Evolutionary conservation across 2,797 vertebrate species (phyloP), one percentile per base, ranked within the genome.

Genomic region (Tauraco hartlaubi): DNA sequence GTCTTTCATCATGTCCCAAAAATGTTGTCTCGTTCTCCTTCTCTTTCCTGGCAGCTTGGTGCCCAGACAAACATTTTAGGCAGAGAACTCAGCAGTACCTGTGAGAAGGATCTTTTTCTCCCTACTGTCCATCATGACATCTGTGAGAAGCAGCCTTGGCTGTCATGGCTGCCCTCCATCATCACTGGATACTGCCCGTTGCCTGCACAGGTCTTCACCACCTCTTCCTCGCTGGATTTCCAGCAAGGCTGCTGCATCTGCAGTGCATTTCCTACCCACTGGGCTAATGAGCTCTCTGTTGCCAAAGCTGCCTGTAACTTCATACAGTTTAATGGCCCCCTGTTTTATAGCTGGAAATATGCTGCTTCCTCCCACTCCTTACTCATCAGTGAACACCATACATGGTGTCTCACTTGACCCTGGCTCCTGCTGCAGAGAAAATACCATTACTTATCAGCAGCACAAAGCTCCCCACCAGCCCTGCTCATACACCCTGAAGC

Each of bases 401-500:
- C 51, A 58, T 62, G 0, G 0, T 6, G 1, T 84, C 51, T 89
- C 62, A 29, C 59, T 92, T 87, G 90, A 75, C 3, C 3, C 62
- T 49, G 66, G 21, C 52, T 87, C 73, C 80, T 66, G 39, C 75
- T 90, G 58, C 59, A 88, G 62, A n/a, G 58, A 81, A 94, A 84
- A 75, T 51, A 78, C 22, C 77, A 43, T 52, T 66, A 33, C 56
- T 78, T 73, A 66, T 35, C 88, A 78, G 69, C 82, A 78, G 35
- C 16, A 31, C 3, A 1, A 82, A 86, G 54, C 28, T 41, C 54
- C 79, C 56, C 69, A 39, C 71, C 74, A 93, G 62, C 35, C 51
- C 37, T 37, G 55, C 66, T 94, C 19, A 11, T 33, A 52, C 14
- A 64, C 56, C 71, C 72, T 1, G 0, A 80, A 84, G 79, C 48